A percentile compares a stretch with the other conserved stretches of the same genome.
Evolutionary conservation across 2,797 vertebrate species (phyloP).

Genomic region (Pagetopsis macropterus): DNA sequence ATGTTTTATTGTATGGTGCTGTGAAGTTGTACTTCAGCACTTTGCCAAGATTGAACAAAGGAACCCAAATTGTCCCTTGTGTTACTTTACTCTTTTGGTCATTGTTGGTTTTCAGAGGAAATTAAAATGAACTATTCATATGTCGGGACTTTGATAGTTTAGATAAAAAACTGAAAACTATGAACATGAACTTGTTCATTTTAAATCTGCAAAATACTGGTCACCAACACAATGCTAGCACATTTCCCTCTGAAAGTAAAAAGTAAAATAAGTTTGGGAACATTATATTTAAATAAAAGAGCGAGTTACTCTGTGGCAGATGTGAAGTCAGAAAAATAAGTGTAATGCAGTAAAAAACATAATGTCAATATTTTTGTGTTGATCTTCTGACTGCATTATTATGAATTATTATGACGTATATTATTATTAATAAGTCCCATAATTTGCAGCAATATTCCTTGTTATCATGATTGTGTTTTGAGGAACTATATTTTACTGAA

Average conservation of each 20-base stretch:
- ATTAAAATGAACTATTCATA: too few species aligned
- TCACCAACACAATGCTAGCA: not conserved
- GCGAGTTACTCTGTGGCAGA: not conserved
- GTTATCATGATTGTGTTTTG: not conserved
- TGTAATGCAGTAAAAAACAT: too few species aligned
- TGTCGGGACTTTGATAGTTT: too few species aligned
- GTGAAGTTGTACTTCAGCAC: not conserved
- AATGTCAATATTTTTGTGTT: not conserved
- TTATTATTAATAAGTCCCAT: too few species aligned
- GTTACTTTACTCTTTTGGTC: not conserved
- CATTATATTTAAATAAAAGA: not conserved
- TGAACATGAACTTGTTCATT: too few species aligned
- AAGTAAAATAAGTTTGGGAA: not conserved
- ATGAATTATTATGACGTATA: too few species aligned
- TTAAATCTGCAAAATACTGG: too few species aligned
- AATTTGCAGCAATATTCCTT: not conserved
- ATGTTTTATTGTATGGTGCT: conserved; percentile 19
- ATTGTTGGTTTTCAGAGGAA: not conserved
- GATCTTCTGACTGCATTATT: not conserved
- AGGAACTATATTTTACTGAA: not conserved
- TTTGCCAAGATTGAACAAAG: not conserved
- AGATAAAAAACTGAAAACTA: too few species aligned
- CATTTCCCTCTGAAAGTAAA: not conserved
- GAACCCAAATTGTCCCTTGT: not conserved
- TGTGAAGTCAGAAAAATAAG: not conserved